Percentiles rank a stretch among this genome's conserved stretches.
phyloP scores from a whole-genome alignment of 2,113 vertebrate species.

The Monopterus albus region DNA sequence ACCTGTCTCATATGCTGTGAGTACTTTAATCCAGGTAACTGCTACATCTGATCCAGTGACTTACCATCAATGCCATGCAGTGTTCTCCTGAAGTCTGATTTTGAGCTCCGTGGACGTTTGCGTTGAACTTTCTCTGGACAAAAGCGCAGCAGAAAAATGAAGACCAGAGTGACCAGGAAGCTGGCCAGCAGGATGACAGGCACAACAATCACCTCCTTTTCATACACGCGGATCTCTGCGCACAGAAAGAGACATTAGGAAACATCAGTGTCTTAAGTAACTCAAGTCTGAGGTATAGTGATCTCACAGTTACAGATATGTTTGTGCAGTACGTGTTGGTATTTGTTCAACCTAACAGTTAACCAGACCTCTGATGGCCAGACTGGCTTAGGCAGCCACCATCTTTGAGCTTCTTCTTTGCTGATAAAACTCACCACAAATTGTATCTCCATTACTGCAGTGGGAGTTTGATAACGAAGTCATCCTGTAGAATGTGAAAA shows the following conservation, averaged over 20 bases:
- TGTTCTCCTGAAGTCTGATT: conserved; percentile 51
- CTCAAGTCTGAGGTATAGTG: background rate
- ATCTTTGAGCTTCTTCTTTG: background rate
- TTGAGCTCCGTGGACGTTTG: conserved; percentile 36
- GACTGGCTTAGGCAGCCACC: background rate
- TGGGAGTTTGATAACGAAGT: conserved; percentile 57
- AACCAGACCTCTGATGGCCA: background rate
- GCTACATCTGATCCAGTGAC: too few relatives aligned
- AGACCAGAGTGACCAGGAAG: conserved; percentile 77
- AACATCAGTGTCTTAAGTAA: background rate
- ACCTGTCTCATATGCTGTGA: too few relatives aligned
- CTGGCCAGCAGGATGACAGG: conserved; percentile 76
- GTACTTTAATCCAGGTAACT: too few relatives aligned
- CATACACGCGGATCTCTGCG: conserved; percentile 78
- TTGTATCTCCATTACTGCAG: conserved; percentile 69
- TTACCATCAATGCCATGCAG: conserved; percentile 82
- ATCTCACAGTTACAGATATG: background rate
- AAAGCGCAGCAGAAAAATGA: conserved; percentile 79
- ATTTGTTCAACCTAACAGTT: background rate
- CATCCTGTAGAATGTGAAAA: conserved; percentile 70
- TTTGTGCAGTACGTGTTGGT: conserved; percentile 1
- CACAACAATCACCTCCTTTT: conserved; percentile 83
- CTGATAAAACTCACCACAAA: conserved; percentile 75
- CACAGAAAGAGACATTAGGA: conserved; percentile 2
- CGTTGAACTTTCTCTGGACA: conserved; percentile 80